A percentile compares a stretch with the other conserved stretches of the same genome.
These are phyloP conservation scores for Morpho achilles DNA, from an alignment of 2,888 invertebrate genomes.

Conservation along the genomic window DNA sequence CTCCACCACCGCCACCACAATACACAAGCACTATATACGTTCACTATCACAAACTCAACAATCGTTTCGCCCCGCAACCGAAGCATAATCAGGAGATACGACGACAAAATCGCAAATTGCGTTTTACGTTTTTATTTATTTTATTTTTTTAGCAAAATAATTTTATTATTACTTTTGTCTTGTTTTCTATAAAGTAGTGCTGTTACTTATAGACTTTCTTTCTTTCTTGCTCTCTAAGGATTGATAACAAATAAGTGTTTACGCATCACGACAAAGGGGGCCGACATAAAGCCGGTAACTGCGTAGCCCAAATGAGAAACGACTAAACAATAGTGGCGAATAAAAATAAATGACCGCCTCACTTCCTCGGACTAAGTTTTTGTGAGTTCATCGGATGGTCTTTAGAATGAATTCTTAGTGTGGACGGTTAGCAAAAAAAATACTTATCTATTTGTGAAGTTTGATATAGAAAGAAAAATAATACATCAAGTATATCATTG, in stretches of 20 bases:
- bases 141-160: too few relatives aligned
- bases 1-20: too few relatives aligned
- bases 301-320: constrained; percentile 56
- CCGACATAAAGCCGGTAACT: constrained; percentile 26
- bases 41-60: too few relatives aligned
- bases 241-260: constrained; percentile 18
- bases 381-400: constrained; percentile 75
- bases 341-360: constrained; percentile 69
- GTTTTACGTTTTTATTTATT: too few relatives aligned
- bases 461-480: too few relatives aligned
- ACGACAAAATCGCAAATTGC: too few relatives aligned
- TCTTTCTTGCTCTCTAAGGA: not conserved
- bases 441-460: not conserved
- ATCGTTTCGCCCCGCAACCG: too few relatives aligned
- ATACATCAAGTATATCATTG: too few relatives aligned
- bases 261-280: constrained; percentile 22
- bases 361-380: constrained; percentile 68
- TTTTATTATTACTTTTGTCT: too few relatives aligned
- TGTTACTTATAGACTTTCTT: not conserved
- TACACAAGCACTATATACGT: too few relatives aligned
- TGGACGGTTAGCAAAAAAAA: constrained; percentile 44
- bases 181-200: too few relatives aligned
- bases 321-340: constrained; percentile 69
- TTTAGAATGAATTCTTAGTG: constrained; percentile 65
- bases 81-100: too few relatives aligned